A percentile compares a stretch with the other conserved stretches of the same genome.
Evolutionary conservation across 53 echinoderm and acorn worm genomes (phyloP).

Genomic region (Henricia sp.): DNA sequence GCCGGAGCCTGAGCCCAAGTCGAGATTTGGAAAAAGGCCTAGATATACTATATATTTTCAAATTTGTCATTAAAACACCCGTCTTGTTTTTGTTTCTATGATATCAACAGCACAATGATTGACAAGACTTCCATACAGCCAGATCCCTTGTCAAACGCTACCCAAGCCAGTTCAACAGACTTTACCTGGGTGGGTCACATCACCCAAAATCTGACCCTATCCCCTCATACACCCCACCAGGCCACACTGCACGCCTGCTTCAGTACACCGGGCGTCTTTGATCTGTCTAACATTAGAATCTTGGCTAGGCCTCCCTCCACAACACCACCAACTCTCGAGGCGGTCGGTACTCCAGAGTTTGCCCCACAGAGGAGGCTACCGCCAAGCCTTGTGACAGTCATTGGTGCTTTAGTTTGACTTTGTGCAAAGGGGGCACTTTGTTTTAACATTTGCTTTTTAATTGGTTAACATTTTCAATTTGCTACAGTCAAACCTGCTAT

Average conservation of each 20-base stretch:
- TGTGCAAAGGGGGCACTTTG: not conserved
- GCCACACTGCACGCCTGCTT: constrained; percentile 82
- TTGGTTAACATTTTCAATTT: no score
- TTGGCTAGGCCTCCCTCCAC: constrained; percentile 59
- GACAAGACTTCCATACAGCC: constrained; percentile 5
- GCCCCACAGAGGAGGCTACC: constrained; percentile 64
- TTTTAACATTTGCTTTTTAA: no score
- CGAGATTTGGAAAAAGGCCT: no score
- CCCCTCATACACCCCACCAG: constrained; percentile 60
- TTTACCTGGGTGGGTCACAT: constrained; percentile 80
- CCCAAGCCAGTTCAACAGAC: constrained; percentile 55
- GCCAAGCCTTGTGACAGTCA: constrained; percentile 70
- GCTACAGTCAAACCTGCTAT: no score
- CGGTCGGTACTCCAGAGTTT: no score
- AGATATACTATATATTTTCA: not conserved
- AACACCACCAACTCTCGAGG: no score
- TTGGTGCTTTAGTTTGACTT: constrained; percentile 48
- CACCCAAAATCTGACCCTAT: constrained; percentile 70
- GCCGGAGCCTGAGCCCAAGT: no score
- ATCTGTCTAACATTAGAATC: constrained; percentile 83
- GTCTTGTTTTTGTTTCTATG: not conserved
- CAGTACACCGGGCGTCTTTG: constrained; percentile 85
- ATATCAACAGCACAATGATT: constrained; percentile 14
- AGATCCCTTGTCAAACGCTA: not conserved
- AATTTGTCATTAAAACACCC: no score